A percentile compares a stretch with the other conserved stretches of the same genome.
Conservation (phyloP, 2,113 vertebrate genomes). For the Grus americana region DNA sequence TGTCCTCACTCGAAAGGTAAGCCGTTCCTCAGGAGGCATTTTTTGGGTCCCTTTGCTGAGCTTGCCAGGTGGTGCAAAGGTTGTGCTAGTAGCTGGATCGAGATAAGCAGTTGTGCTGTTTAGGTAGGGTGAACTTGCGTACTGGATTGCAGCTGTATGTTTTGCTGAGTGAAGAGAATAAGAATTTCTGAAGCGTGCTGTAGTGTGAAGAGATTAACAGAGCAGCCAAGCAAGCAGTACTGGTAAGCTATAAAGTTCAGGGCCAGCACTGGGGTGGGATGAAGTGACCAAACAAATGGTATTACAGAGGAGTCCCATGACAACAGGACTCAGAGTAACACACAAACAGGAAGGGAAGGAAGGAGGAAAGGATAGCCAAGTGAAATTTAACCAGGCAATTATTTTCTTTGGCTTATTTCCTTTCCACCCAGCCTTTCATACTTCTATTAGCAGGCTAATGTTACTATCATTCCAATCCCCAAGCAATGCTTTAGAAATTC, state of each 20-base stretch:
- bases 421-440: background rate
- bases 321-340: background rate
- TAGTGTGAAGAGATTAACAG: background rate
- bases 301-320: background rate
- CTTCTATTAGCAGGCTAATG: background rate
- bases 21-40: accelerated
- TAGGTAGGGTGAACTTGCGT: accelerated
- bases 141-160: background rate
- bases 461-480: background rate
- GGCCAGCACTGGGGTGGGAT: background rate
- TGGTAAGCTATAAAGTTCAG: background rate
- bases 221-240: background rate
- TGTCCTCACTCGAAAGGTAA: background rate
- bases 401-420: conserved; percentile 7
- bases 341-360: background rate
- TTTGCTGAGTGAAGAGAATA: background rate
- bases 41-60: background rate
- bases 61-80: background rate
- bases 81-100: accelerated
- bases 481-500: background rate
- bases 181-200: background rate
- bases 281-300: background rate
- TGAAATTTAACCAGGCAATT: background rate
- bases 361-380: background rate
- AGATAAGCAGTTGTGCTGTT: accelerated